Percentiles rank a stretch among this genome's conserved stretches.
Conservation (phyloP, 2,888 invertebrate genomes). For the Liposcelis brunnea region DNA sequence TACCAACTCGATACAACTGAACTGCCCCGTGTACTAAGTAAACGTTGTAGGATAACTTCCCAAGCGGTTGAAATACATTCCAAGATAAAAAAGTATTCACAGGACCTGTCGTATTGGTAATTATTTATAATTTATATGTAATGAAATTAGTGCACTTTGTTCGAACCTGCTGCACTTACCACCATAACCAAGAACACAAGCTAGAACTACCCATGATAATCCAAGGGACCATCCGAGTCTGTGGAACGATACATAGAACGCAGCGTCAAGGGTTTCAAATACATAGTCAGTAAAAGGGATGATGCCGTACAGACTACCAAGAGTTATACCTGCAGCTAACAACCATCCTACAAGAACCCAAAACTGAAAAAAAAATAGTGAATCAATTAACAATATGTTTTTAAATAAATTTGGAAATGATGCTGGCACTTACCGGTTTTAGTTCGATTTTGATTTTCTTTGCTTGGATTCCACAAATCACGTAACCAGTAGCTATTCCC, state of each 20-base stretch:
- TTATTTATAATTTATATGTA: too few relatives aligned
- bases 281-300: background rate
- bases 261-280: background rate
- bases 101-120: too few relatives aligned
- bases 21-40: background rate
- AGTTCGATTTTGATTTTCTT: background rate
- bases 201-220: background rate
- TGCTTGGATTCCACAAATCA: background rate
- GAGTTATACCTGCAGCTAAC: background rate
- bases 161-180: too few relatives aligned
- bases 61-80: background rate
- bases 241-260: background rate
- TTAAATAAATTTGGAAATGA: too few relatives aligned
- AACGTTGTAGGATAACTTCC: background rate
- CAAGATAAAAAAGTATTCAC: background rate
- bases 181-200: background rate
- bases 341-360: background rate
- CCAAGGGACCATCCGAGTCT: background rate
- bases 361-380: too few relatives aligned
- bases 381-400: too few relatives aligned
- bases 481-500: background rate
- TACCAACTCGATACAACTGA: slow-evolving; percentile 18
- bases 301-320: background rate
- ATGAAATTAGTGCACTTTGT: too few relatives aligned
- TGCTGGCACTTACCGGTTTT: background rate